These are phyloP conservation scores for Formica selysi DNA, from an alignment of 1,140 invertebrate species.

Conservation along the genomic window DNA sequence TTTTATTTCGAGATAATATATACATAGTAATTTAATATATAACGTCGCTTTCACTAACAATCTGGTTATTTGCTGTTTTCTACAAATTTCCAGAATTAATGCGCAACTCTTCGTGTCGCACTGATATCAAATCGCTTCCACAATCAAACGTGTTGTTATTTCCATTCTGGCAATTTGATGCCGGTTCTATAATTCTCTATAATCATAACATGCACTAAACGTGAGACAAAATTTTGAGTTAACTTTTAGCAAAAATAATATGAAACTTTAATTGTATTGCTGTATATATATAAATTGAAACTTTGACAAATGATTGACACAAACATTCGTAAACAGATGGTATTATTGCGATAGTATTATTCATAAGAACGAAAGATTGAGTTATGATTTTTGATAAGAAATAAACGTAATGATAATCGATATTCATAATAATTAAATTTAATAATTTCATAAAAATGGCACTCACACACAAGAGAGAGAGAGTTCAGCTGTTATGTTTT, in stretches of 20 bases:
- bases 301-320: background rate
- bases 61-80: slow-evolving; percentile 21
- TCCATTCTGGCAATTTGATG: background rate
- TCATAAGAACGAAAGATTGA: background rate
- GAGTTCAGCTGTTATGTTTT: background rate
- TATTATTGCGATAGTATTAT: background rate
- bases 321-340: slow-evolving; percentile 7
- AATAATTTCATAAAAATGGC: background rate
- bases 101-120: background rate
- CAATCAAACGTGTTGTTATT: background rate
- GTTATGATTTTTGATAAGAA: background rate
- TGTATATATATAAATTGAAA: background rate
- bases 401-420: background rate
- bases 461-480: background rate
- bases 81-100: slow-evolving; percentile 25
- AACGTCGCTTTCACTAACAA: background rate
- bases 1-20: slow-evolving; percentile 17
- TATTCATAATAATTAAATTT: background rate
- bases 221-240: background rate
- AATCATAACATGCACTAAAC: background rate
- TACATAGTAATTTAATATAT: slow-evolving; percentile 27
- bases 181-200: background rate
- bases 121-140: background rate
- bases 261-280: background rate
- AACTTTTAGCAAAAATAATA: background rate